Evolutionary conservation across 1,140 invertebrate genomes (phyloP).

Genomic region (Hestina assimilis): DNA sequence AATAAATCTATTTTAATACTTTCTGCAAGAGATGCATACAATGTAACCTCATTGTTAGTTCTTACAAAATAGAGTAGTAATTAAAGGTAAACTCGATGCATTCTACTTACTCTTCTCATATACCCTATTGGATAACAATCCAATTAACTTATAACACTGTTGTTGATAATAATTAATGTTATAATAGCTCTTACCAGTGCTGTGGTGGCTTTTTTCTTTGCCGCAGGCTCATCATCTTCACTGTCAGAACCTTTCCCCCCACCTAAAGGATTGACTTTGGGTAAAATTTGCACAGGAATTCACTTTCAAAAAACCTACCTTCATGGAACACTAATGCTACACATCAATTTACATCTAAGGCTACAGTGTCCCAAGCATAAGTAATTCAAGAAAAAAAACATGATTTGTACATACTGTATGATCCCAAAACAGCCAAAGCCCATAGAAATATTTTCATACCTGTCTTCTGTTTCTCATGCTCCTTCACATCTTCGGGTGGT

Average conservation of each 20-base stretch:
- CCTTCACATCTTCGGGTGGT: constrained; percentile 94
- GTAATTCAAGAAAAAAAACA: constrained; percentile 46
- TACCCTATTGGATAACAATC: constrained; percentile 34
- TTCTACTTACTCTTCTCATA: constrained; percentile 33
- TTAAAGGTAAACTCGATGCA: constrained; percentile 17
- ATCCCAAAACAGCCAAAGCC: constrained; percentile 54
- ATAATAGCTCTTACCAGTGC: constrained; percentile 64
- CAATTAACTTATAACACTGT: constrained; percentile 27
- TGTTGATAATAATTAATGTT: constrained; percentile 27
- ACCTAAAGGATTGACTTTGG: constrained; percentile 62
- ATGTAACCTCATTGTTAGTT: constrained; percentile 1
- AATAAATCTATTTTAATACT: constrained; percentile 3
- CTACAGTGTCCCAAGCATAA: constrained; percentile 68
- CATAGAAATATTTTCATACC: constrained; percentile 73
- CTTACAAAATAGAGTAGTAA: constrained; percentile 9
- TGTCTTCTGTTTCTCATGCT: constrained; percentile 94
- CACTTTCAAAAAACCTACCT: constrained; percentile 40
- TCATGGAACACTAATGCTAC: constrained; percentile 59
- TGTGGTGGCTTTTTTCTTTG: constrained; percentile 81
- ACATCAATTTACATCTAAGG: constrained; percentile 62
- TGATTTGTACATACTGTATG: constrained; percentile 68
- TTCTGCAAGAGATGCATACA: neutral
- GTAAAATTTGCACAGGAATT: constrained; percentile 33
- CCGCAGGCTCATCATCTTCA: constrained; percentile 88
- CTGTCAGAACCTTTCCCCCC: constrained; percentile 82